Base-by-base conservation (phyloP, 2,888 invertebrate genomes). In the Cactoblastis cactorum region DNA sequence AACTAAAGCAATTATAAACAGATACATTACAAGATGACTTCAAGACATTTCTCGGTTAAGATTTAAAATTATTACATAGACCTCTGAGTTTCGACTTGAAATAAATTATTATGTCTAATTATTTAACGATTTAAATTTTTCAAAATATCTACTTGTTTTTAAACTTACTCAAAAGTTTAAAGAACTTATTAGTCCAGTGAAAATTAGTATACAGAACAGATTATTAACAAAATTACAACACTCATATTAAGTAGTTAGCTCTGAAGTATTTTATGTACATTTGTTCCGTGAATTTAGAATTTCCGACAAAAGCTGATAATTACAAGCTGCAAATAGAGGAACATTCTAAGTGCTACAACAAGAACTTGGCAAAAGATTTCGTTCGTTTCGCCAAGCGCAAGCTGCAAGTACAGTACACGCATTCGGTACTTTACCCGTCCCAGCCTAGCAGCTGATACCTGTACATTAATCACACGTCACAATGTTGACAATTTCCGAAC, bases 361-460 rank as follows among this genome's bases (percentile, higher is more conserved):
- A 49, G 9, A 9, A 17, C 38, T 45, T 34, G 49, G 38, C 48
- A 39, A 34, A 45, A 28, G 15, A 2, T 22, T 12, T 24, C 19
- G n/a, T 35, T 12, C 18, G 24, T 51, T 56, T 58, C 58, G 66
- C 56, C 63, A 63, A 60, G 56, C 54, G 57, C 15, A 58, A 66
- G 58, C 55, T 49, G 41, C 33, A 52, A 51, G 53, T 71, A 63
- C 50, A 63, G 52, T 53, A 58, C 67, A 74, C 72, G 62, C 64
- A 74, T 58, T 70, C 58, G 59, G 71, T 87, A 91, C 92, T 71
- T 92, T 92, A 94, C 93, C 94, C 92, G 82, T 93, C 92, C 93
- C 93, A 94, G 88, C 93, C 93, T 75, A 94, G 92, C 76, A 94
- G 92, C 74, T 91, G 91, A 82, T 91, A 93, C 92, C 93, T 93